Conservation (phyloP, 2,113 vertebrate genomes). For the Accipiter virgatus region DNA sequence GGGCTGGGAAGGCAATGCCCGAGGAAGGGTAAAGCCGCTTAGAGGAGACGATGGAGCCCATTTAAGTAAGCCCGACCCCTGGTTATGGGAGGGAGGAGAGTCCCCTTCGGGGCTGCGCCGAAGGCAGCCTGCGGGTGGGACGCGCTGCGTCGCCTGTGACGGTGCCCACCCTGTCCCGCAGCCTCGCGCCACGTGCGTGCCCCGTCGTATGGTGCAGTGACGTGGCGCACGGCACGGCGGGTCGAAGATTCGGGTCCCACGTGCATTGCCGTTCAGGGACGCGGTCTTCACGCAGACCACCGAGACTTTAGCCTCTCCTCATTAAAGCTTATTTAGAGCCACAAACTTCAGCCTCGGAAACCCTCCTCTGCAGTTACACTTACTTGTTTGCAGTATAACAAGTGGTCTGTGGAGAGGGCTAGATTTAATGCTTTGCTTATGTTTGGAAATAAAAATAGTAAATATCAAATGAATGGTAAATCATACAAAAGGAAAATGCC, state of each 20-base stretch:
- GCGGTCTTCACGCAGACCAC: rapidly evolving
- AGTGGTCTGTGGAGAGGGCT: not conserved
- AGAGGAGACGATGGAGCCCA: not conserved
- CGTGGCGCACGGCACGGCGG: rapidly evolving
- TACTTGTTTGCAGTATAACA: not conserved
- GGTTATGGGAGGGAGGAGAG: not conserved
- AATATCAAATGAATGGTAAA: not conserved
- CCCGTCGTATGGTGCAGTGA: rapidly evolving
- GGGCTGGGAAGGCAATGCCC: not conserved
- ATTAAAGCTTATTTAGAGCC: not conserved
- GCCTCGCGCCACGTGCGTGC: rapidly evolving
- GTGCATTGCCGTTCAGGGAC: rapidly evolving
- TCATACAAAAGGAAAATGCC: not conserved
- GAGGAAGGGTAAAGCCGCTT: not conserved
- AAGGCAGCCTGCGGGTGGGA: not conserved
- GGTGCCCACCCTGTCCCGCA: not conserved
- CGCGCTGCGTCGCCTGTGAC: not conserved
- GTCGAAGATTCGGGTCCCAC: not conserved
- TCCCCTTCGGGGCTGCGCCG: not conserved
- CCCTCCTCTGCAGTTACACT: not conserved
- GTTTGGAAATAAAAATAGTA: not conserved
- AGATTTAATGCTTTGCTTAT: not conserved
- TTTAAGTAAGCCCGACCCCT: not conserved
- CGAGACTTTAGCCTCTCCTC: not conserved
- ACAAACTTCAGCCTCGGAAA: not conserved